phyloP scores from a whole-genome alignment of 2,888 invertebrate species.

The Eremobia ochroleuca region DNA sequence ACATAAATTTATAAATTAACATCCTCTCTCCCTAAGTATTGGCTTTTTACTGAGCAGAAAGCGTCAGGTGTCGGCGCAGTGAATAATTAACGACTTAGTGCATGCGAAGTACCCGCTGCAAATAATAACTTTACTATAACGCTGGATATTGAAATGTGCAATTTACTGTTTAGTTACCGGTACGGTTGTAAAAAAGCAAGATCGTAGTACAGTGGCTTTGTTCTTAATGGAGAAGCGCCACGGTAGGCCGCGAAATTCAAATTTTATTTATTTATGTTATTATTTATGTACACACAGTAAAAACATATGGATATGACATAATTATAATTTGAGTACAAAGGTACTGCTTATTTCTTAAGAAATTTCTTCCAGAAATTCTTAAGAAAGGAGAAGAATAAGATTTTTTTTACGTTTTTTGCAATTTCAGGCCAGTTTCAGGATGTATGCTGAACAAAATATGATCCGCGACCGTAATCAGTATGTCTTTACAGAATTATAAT shows the following conservation, averaged over 20 bases:
- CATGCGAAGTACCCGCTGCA: constrained; percentile 54
- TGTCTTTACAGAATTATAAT: too few species aligned
- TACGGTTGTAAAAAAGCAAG: neutral
- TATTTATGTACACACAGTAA: too few species aligned
- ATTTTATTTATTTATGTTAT: too few species aligned
- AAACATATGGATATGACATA: too few species aligned
- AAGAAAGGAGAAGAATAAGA: too few species aligned
- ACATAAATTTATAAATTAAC: constrained; percentile 52
- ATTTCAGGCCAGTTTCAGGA: neutral
- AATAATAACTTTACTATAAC: constrained; percentile 55
- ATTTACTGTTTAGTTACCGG: constrained; percentile 8
- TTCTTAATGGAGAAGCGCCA: neutral
- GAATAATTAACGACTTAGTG: constrained; percentile 72
- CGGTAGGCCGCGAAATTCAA: neutral
- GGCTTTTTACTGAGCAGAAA: constrained; percentile 62
- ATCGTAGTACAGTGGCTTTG: neutral
- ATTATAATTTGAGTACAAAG: too few species aligned
- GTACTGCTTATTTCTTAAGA: too few species aligned
- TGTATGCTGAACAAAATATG: too few species aligned
- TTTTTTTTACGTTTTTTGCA: neutral
- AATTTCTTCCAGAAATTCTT: too few species aligned
- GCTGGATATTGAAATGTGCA: constrained; percentile 36
- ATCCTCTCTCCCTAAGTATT: constrained; percentile 48
- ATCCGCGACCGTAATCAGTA: too few species aligned
- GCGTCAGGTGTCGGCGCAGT: constrained; percentile 68